Conservation (phyloP, 2,797 vertebrate genomes). For the Vultur gryphus region DNA sequence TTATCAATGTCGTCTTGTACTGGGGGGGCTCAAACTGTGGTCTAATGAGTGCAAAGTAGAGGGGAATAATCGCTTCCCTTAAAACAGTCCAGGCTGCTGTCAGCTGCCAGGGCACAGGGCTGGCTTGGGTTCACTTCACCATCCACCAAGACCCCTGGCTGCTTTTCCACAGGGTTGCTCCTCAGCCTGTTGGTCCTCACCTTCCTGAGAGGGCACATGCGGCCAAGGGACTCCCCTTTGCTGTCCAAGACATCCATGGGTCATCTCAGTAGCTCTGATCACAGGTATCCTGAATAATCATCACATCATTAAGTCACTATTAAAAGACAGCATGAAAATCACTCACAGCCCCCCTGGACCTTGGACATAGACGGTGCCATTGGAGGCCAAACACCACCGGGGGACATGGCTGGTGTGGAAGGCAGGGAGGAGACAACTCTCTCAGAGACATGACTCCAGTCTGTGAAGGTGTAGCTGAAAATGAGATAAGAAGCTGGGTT, state of each 20-base stretch:
- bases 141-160: not conserved
- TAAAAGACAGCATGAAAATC: not conserved
- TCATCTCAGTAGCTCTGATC: not conserved
- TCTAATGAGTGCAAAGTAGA: not conserved
- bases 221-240: not conserved
- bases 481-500: not conserved
- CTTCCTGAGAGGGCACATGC: not conserved
- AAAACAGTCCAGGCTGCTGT: not conserved
- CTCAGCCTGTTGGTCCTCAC: not conserved
- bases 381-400: not conserved
- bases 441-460: not conserved
- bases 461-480: not conserved
- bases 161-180: not conserved
- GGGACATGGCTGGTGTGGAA: not conserved
- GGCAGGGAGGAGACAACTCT: not conserved
- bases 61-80: not conserved
- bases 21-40: not conserved
- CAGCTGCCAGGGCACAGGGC: rapidly evolving
- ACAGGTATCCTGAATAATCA: not conserved
- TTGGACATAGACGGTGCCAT: not conserved
- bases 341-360: not conserved
- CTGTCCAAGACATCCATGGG: not conserved
- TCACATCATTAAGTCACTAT: not conserved
- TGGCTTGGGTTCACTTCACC: not conserved
- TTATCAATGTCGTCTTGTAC: not conserved